Percentiles rank a stretch among this genome's conserved stretches.
Conservation (phyloP, 2,113 vertebrate species). For the Myrmophylax atrothorax region DNA sequence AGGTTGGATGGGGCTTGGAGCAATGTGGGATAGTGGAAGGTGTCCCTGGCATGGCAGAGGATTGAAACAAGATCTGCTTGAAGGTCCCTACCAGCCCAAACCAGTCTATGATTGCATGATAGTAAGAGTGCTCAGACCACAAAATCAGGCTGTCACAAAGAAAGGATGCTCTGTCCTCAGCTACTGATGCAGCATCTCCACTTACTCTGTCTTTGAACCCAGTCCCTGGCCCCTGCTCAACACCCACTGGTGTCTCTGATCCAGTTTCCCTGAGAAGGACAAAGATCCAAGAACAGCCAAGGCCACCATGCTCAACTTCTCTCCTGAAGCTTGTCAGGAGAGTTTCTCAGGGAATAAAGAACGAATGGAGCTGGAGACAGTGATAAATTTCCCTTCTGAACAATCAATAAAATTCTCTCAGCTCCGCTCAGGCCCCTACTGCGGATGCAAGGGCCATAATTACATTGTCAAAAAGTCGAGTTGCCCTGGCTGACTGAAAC, state of each 20-base stretch:
- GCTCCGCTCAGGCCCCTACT: slow-evolving; percentile 76
- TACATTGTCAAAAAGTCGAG: slow-evolving; percentile 92
- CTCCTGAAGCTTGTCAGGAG: slow-evolving; percentile 75
- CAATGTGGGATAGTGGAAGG: accelerated
- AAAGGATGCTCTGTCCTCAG: neutral
- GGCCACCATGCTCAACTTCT: slow-evolving; percentile 57
- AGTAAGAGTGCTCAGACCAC: neutral
- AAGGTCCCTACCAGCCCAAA: neutral
- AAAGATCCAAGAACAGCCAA: slow-evolving; percentile 72
- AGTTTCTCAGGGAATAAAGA: slow-evolving; percentile 78
- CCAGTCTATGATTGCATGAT: neutral
- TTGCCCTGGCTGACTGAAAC: slow-evolving; percentile 71
- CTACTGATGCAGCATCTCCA: neutral
- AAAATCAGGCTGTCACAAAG: neutral
- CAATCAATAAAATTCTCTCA: slow-evolving; percentile 91
- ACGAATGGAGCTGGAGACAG: slow-evolving; percentile 81
- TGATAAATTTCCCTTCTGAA: slow-evolving; percentile 94
- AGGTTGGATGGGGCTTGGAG: accelerated
- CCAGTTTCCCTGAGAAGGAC: slow-evolving; percentile 65
- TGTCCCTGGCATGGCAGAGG: neutral
- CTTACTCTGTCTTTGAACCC: neutral
- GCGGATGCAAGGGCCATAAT: slow-evolving; percentile 87
- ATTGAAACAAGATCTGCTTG: accelerated
- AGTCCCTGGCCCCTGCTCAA: neutral
- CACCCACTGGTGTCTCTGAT: neutral